phyloP scores from a whole-genome alignment of 1,140 invertebrate species.

The Ceratitis capitata region DNA sequence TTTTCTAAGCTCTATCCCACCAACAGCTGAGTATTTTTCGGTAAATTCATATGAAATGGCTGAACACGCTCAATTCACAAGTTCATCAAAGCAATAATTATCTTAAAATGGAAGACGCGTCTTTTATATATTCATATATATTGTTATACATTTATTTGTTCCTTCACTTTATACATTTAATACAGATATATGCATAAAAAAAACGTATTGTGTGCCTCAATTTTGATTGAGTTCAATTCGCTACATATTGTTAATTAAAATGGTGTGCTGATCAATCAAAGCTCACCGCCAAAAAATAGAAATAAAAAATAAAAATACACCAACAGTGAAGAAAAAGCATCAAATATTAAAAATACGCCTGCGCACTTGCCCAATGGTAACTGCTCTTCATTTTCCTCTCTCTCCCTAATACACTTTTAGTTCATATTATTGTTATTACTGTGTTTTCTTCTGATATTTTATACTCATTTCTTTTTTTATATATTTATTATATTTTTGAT shows the following conservation, averaged over 20 bases:
- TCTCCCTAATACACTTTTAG: too few species aligned
- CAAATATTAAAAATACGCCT: not conserved
- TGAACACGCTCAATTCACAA: not conserved
- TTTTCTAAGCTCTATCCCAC: too few species aligned
- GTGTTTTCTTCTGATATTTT: too few species aligned
- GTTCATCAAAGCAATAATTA: not conserved
- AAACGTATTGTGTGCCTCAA: not conserved
- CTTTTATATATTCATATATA: not conserved
- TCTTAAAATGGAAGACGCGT: not conserved
- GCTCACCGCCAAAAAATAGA: not conserved
- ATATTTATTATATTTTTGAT: not conserved
- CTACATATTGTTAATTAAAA: not conserved
- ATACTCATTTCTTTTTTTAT: too few species aligned
- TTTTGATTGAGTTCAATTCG: not conserved
- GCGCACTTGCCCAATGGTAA: not conserved
- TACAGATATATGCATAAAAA: too few species aligned
- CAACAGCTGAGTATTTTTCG: too few species aligned
- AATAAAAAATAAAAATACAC: not conserved
- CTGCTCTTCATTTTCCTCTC: not conserved
- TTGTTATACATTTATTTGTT: not conserved
- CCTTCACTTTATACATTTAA: not conserved
- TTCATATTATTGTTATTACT: too few species aligned
- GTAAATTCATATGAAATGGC: not conserved
- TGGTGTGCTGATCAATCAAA: not conserved
- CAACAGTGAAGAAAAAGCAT: not conserved